A percentile compares a stretch with the other conserved stretches of the same genome.
These are phyloP conservation scores for Nasua narica DNA, from an alignment of 2,797 vertebrate species.

Conservation along the genomic window DNA sequence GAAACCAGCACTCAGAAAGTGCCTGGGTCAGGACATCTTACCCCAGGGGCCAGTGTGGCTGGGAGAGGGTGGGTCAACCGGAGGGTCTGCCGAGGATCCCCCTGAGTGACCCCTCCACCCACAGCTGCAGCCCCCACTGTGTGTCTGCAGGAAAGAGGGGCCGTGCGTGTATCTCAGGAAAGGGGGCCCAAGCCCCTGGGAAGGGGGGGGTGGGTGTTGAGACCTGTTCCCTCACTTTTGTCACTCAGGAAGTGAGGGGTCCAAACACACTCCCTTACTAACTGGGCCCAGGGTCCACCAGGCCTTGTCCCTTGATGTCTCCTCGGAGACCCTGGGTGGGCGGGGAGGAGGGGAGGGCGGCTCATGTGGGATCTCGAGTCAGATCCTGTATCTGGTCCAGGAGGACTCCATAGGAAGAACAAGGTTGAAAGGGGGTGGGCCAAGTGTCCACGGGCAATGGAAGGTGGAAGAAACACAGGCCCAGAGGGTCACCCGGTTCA, in stretches of 20 bases:
- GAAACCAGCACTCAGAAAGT: background rate
- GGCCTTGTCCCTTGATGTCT: background rate
- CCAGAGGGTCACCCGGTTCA: background rate
- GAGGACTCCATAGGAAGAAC: background rate
- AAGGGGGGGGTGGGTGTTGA: background rate
- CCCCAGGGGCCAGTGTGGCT: background rate
- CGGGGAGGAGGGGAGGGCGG: too few relatives aligned
- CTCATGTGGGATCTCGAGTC: background rate
- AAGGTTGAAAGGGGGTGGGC: accelerated
- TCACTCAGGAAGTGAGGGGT: background rate
- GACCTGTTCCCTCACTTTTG: background rate
- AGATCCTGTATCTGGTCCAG: background rate
- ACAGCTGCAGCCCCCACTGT: background rate
- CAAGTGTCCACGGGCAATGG: background rate
- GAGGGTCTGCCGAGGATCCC: background rate
- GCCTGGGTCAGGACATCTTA: background rate
- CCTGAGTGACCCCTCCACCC: too few relatives aligned
- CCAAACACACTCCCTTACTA: background rate
- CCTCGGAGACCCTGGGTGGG: background rate
- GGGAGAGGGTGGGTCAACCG: background rate
- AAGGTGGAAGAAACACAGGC: background rate
- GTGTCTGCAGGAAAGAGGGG: background rate
- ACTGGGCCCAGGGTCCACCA: background rate
- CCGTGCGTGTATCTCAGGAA: background rate
- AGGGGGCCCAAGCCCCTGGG: background rate